phyloP scores from a whole-genome alignment of 2,888 invertebrate genomes.

The Oasisia sp. region DNA sequence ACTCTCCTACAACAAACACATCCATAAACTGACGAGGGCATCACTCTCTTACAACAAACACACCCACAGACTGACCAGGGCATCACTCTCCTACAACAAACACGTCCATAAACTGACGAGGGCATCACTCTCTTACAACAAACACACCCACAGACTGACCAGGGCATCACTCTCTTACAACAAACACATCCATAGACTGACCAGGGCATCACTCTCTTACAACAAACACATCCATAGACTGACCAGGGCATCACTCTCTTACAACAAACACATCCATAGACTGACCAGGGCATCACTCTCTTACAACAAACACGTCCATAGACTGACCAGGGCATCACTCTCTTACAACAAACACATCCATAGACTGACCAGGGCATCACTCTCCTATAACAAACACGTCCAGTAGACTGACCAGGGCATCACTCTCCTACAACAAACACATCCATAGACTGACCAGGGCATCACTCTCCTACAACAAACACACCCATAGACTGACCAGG shows the following conservation, averaged over 20 bases:
- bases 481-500: not conserved
- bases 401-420: not conserved
- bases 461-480: not conserved
- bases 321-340: not conserved
- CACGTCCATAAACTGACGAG: not conserved
- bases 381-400: not conserved
- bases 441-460: no score
- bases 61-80: not conserved
- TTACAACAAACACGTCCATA: not conserved
- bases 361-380: no score
- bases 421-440: not conserved
- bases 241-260: no score
- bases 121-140: not conserved
- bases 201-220: not conserved
- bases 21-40: no score
- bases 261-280: not conserved
- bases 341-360: not conserved
- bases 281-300: not conserved
- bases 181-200: not conserved
- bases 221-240: not conserved
- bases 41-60: not conserved
- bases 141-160: not conserved
- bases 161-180: not conserved
- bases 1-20: not conserved
- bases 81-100: not conserved